A percentile compares a stretch with the other conserved stretches of the same genome.
Conservation (phyloP, 2,797 vertebrate genomes). For the Diplodus sargus region DNA sequence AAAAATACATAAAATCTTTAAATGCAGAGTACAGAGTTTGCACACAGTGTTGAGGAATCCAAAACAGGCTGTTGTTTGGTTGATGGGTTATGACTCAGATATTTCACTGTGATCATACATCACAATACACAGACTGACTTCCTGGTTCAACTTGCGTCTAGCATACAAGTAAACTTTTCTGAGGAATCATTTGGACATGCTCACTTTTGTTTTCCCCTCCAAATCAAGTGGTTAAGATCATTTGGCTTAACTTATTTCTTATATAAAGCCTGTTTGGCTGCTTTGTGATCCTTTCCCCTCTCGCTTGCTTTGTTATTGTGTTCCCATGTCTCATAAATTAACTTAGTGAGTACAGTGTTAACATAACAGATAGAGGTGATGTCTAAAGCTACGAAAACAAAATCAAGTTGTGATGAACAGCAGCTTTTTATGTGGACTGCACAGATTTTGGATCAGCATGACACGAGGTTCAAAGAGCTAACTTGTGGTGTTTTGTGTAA, state of each 20-base stretch:
- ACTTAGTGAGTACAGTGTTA: not conserved
- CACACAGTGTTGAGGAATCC: not conserved
- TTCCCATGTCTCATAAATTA: not conserved
- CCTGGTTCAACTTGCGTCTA: not conserved
- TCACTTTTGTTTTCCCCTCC: not conserved
- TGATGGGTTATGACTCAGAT: not conserved
- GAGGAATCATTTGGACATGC: not conserved
- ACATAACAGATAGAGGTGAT: slow-evolving; percentile 11
- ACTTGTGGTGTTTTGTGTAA: not conserved
- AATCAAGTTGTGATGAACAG: not conserved
- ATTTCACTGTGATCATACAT: not conserved
- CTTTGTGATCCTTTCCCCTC: slow-evolving; percentile 1
- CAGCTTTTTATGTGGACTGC: not conserved
- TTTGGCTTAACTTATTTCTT: not conserved
- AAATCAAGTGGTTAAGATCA: not conserved
- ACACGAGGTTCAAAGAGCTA: not conserved
- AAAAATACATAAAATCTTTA: not conserved
- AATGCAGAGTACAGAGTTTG: not conserved
- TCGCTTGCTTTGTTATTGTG: not conserved
- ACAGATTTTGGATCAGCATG: not conserved
- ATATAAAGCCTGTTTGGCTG: not conserved
- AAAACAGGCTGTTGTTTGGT: not conserved
- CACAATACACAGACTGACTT: not conserved
- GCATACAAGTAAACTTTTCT: not conserved
- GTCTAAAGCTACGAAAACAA: not conserved